phyloP scores from a whole-genome alignment of 2,113 vertebrate genomes.

The Apodemus speciosus region DNA sequence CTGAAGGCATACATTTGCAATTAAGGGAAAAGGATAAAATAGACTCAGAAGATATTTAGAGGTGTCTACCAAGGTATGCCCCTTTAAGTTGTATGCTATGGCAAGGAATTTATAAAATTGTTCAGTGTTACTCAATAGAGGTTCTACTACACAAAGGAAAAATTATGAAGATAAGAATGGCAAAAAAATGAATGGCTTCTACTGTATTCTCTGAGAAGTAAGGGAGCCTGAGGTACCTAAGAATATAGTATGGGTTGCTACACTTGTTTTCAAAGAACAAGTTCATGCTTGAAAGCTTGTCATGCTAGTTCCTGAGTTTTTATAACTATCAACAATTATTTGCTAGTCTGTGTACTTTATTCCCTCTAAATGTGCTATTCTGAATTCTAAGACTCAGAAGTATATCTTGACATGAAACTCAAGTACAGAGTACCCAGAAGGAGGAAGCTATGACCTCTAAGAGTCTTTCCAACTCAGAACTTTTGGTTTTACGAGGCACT shows the following conservation, averaged over 20 bases:
- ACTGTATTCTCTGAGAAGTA: background rate
- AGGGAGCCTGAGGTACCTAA: background rate
- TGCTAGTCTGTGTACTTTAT: background rate
- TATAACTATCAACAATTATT: background rate
- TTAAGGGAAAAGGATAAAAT: background rate
- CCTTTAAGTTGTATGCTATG: background rate
- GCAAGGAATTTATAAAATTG: background rate
- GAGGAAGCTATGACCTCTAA: conserved; percentile 60
- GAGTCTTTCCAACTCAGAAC: conserved; percentile 41
- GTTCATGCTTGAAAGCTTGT: background rate
- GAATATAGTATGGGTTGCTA: background rate
- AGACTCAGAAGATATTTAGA: background rate
- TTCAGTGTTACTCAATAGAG: background rate
- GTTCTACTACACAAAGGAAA: background rate
- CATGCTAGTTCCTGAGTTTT: background rate
- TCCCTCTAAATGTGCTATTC: background rate
- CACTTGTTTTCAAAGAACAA: background rate
- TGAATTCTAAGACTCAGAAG: conserved; percentile 14
- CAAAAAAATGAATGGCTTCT: background rate
- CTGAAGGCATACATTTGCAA: no score
- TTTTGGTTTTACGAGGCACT: conserved; percentile 60
- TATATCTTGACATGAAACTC: conserved; percentile 32
- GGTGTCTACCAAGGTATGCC: background rate
- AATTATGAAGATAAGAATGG: background rate
- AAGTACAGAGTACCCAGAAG: background rate